Evolutionary conservation across 1,140 invertebrate genomes (phyloP).

Genomic region (Coptotermes formosanus): DNA sequence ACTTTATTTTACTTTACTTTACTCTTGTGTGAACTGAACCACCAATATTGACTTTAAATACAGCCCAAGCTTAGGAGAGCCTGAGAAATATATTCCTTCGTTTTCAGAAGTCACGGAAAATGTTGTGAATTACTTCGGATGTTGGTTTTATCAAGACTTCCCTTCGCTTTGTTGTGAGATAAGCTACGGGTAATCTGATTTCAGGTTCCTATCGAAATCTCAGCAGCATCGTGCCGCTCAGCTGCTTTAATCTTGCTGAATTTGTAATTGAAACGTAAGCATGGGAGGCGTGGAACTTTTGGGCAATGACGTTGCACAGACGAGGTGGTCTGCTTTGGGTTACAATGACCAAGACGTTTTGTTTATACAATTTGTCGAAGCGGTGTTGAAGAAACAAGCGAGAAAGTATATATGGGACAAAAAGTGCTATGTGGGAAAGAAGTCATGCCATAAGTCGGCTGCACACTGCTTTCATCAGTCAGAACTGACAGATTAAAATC

Average conservation of each 20-base stretch:
- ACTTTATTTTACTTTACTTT: too few relatives aligned
- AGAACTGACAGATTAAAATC: not conserved
- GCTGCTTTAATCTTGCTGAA: not conserved
- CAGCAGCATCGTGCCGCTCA: not conserved
- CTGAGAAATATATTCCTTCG: too few relatives aligned
- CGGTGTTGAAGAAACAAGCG: not conserved
- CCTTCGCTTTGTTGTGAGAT: too few relatives aligned
- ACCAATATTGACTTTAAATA: too few relatives aligned
- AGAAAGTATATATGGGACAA: conserved; percentile 8
- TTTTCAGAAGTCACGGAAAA: too few relatives aligned
- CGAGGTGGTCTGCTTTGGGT: not conserved
- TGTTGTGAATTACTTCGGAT: too few relatives aligned
- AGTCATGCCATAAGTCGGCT: not conserved
- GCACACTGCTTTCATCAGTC: not conserved
- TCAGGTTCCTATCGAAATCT: not conserved
- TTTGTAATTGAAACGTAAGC: not conserved
- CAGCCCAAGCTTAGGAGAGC: too few relatives aligned
- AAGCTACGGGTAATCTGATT: too few relatives aligned
- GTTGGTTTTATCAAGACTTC: too few relatives aligned
- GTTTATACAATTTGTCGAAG: conserved; percentile 9
- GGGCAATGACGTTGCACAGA: not conserved
- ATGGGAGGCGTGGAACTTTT: not conserved
- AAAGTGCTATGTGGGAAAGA: not conserved
- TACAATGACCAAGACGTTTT: not conserved
- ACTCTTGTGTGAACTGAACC: too few relatives aligned